A percentile compares a stretch with the other conserved stretches of the same genome.
These are phyloP conservation scores for Apomyelois bistriatella DNA, from an alignment of 2,888 invertebrate species.

Conservation along the genomic window DNA sequence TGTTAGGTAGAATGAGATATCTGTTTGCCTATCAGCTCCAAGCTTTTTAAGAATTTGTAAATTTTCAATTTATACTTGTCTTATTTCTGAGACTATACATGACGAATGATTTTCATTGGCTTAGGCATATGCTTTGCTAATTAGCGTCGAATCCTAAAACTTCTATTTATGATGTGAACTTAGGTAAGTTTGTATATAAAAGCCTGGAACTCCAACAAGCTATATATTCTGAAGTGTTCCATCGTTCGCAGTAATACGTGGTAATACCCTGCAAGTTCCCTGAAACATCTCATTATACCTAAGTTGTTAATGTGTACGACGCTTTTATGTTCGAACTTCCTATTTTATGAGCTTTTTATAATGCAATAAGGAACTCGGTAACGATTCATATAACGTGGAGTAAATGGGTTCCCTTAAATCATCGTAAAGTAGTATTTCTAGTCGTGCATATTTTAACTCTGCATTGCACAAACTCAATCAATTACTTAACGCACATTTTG, in stretches of 20 bases:
- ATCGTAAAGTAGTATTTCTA: neutral
- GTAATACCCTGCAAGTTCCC: slow-evolving; percentile 37
- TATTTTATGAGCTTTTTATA: slow-evolving; percentile 37
- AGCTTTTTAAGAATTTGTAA: too few species aligned
- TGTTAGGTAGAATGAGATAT: too few species aligned
- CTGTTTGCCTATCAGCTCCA: too few species aligned
- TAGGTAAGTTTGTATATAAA: slow-evolving; percentile 13
- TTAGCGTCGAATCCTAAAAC: slow-evolving; percentile 28
- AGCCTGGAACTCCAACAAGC: slow-evolving; percentile 29
- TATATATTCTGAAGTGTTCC: slow-evolving; percentile 26
- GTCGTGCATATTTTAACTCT: neutral
- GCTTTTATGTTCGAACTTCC: slow-evolving; percentile 42
- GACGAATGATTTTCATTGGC: too few species aligned
- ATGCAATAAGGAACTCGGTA: slow-evolving; percentile 26
- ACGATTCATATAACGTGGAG: slow-evolving; percentile 13
- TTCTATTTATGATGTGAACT: slow-evolving; percentile 41
- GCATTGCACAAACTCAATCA: too few species aligned
- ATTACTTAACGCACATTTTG: too few species aligned
- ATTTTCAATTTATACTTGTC: too few species aligned
- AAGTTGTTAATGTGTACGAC: slow-evolving; percentile 35
- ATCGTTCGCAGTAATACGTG: slow-evolving; percentile 22
- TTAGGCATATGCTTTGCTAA: too few species aligned
- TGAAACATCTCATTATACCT: slow-evolving; percentile 49
- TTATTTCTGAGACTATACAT: too few species aligned
- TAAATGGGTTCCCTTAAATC: slow-evolving; percentile 21